These are phyloP conservation scores for Strigamia crassipes DNA, from an alignment of 2,888 invertebrate genomes.

Conservation along the genomic window DNA sequence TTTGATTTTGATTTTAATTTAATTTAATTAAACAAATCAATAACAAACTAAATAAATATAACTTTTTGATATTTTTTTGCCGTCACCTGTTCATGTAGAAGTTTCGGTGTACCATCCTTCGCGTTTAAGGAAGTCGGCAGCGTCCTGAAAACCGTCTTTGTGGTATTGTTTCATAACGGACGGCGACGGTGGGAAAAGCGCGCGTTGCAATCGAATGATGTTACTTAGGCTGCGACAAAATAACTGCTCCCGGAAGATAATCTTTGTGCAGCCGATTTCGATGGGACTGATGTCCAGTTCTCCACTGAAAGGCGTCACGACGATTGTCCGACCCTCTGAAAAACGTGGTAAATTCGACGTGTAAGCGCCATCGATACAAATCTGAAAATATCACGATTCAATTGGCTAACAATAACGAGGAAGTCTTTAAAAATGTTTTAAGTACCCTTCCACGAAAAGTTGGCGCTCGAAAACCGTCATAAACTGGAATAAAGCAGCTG, in stretches of 20 bases:
- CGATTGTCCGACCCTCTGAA: constrained; percentile 34
- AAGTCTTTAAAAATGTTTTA: not conserved
- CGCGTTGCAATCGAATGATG: not conserved
- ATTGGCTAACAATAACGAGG: not conserved
- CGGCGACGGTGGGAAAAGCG: constrained; percentile 19
- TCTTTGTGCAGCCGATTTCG: not conserved
- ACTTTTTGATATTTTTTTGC: not conserved
- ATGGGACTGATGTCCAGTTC: constrained; percentile 17
- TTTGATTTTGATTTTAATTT: too few relatives aligned
- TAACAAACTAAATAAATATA: not conserved
- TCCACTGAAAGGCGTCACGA: constrained; percentile 46
- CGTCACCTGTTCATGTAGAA: not conserved
- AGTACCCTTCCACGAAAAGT: constrained; percentile 13
- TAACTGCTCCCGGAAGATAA: not conserved
- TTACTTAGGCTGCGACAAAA: not conserved
- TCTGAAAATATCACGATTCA: constrained; percentile 2
- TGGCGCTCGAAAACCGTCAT: constrained; percentile 9
- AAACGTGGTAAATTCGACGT: constrained; percentile 45
- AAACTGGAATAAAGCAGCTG: constrained; percentile 45
- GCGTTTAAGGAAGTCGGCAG: constrained; percentile 9
- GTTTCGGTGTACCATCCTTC: constrained; percentile 30
- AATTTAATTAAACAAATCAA: not conserved
- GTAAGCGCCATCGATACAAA: constrained; percentile 43
- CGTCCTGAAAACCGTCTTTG: constrained; percentile 27
- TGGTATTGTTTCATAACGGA: not conserved